Percentiles rank a stretch among this genome's conserved stretches.
Conservation (phyloP, 2,888 invertebrate genomes). For the Oscheius myriophilus region DNA sequence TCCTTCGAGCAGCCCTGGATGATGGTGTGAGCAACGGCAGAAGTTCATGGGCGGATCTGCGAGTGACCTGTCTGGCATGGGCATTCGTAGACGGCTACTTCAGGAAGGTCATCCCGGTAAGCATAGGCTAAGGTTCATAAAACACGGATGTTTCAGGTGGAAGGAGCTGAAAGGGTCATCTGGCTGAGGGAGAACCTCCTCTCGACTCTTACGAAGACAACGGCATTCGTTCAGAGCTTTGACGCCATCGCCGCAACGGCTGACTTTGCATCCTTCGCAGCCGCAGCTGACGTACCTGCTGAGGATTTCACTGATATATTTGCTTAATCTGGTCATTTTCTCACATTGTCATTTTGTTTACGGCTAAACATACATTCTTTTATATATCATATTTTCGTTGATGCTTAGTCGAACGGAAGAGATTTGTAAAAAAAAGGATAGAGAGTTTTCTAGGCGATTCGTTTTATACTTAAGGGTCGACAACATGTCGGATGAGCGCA, state of each 20-base stretch:
- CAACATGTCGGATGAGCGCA: too few species aligned
- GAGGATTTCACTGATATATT: not conserved
- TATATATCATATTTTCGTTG: too few species aligned
- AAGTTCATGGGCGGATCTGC: slow-evolving; percentile 30
- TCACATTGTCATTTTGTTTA: too few species aligned
- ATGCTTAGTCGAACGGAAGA: too few species aligned
- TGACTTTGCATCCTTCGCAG: slow-evolving; percentile 15
- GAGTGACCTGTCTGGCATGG: slow-evolving; percentile 43
- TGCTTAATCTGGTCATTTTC: too few species aligned
- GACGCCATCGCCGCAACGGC: slow-evolving; percentile 26
- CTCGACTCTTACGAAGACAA: slow-evolving; percentile 41
- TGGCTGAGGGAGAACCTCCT: slow-evolving; percentile 47
- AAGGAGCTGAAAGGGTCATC: slow-evolving; percentile 39
- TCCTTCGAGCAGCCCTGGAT: slow-evolving; percentile 37
- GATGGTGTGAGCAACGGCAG: slow-evolving; percentile 25
- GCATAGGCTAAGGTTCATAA: not conserved
- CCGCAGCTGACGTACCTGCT: not conserved
- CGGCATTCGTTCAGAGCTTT: slow-evolving; percentile 41
- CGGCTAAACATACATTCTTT: too few species aligned
- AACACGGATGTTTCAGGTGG: slow-evolving; percentile 31
- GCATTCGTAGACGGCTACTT: slow-evolving; percentile 51
- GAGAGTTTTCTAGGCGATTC: too few species aligned
- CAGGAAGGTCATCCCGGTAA: slow-evolving; percentile 48
- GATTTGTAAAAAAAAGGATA: too few species aligned
- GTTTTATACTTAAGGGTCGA: too few species aligned